phyloP scores from a whole-genome alignment of 2,888 invertebrate genomes.

The Micropterix aruncella region DNA sequence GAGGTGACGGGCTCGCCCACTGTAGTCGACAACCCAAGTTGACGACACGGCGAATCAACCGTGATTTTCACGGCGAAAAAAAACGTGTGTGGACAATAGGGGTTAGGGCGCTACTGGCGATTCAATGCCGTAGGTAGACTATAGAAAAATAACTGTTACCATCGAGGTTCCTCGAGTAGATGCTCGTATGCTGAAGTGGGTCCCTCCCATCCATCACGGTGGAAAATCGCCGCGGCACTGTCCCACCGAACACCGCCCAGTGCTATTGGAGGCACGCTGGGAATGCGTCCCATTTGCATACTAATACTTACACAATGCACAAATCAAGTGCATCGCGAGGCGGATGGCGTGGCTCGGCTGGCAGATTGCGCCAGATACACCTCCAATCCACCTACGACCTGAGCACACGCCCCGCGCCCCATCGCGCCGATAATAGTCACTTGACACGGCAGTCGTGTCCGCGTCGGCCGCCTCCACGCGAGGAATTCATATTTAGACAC shows the following conservation, averaged over 20 bases:
- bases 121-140: no score
- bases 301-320: no score
- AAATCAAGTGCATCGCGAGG: no score
- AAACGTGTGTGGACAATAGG: no score
- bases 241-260: neutral
- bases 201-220: neutral
- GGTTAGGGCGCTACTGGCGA: constrained; percentile 9
- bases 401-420: neutral
- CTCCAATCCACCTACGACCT: no score
- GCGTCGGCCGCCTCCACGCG: neutral
- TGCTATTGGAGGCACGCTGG: neutral
- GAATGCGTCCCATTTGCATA: neutral
- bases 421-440: neutral
- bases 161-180: constrained; percentile 43
- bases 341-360: no score
- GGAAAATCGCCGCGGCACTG: neutral
- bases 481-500: neutral
- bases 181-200: constrained; percentile 44
- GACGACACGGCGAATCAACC: no score
- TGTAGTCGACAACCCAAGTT: no score
- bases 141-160: no score
- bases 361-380: neutral
- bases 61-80: no score
- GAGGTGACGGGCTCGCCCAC: no score
- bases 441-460: neutral